These are phyloP conservation scores for Nipponacmea schrenckii DNA, from an alignment of 2,888 invertebrate genomes.

Conservation along the genomic window DNA sequence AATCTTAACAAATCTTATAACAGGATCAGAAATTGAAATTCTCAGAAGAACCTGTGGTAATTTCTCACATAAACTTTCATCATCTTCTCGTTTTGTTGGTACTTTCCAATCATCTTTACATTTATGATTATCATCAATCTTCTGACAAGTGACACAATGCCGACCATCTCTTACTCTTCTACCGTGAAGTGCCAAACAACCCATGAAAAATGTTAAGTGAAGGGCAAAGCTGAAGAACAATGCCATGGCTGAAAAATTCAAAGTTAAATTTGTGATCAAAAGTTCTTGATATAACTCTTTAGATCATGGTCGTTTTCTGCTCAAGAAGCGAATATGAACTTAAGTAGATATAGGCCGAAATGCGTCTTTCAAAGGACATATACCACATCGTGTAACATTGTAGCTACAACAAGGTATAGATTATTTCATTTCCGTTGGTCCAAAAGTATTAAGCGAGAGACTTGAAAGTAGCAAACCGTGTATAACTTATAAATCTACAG, in stretches of 20 bases:
- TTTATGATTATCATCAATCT: conserved; percentile 33
- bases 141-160: conserved; percentile 39
- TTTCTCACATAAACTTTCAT: conserved; percentile 43
- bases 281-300: too few species aligned
- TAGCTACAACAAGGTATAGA: too few species aligned
- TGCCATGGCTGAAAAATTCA: conserved; percentile 49
- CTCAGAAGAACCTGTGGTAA: conserved; percentile 23
- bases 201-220: conserved; percentile 45
- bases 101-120: conserved; percentile 19
- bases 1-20: not conserved
- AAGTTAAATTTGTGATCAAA: not conserved
- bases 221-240: conserved; percentile 52
- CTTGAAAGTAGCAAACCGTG: too few species aligned
- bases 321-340: too few species aligned
- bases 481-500: too few species aligned
- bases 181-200: conserved; percentile 48
- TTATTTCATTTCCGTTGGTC: too few species aligned
- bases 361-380: too few species aligned
- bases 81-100: conserved; percentile 31
- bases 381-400: too few species aligned
- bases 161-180: conserved; percentile 32
- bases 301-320: too few species aligned
- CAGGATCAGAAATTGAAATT: too few species aligned
- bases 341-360: too few species aligned
- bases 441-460: too few species aligned